phyloP scores from a whole-genome alignment of 2,888 invertebrate genomes.

The Nudaria mundana region DNA sequence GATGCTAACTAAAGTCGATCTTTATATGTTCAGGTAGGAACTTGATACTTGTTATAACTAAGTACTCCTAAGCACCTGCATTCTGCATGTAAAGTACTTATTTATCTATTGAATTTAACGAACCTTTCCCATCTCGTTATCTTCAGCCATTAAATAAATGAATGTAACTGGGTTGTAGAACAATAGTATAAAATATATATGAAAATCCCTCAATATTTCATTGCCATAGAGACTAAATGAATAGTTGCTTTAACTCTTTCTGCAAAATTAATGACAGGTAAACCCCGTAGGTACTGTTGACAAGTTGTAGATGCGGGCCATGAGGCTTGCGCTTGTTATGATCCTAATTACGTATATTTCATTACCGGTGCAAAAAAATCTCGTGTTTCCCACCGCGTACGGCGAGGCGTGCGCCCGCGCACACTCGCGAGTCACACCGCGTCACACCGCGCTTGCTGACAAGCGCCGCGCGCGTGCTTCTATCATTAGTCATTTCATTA shows the following conservation, averaged over 20 bases:
- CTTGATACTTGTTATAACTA: no score
- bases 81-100: no score
- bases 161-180: no score
- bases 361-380: constrained; percentile 2
- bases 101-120: no score
- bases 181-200: background rate
- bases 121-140: no score
- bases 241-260: constrained; percentile 4
- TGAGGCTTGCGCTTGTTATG: background rate
- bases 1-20: no score
- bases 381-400: constrained; percentile 3
- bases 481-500: background rate
- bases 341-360: constrained; percentile 1
- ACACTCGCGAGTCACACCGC: background rate
- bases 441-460: background rate
- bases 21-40: no score
- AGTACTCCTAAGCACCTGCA: no score
- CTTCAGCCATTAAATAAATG: background rate
- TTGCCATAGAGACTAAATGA: background rate
- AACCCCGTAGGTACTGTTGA: constrained; percentile 5
- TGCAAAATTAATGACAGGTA: constrained; percentile 6
- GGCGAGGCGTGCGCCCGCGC: background rate
- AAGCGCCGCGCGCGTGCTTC: background rate
- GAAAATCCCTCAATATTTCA: background rate
- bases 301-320: background rate